Evolutionary conservation across 2,797 vertebrate species (phyloP), one percentile per base, ranked within the genome.

Genomic region (Delichon dasypus): DNA sequence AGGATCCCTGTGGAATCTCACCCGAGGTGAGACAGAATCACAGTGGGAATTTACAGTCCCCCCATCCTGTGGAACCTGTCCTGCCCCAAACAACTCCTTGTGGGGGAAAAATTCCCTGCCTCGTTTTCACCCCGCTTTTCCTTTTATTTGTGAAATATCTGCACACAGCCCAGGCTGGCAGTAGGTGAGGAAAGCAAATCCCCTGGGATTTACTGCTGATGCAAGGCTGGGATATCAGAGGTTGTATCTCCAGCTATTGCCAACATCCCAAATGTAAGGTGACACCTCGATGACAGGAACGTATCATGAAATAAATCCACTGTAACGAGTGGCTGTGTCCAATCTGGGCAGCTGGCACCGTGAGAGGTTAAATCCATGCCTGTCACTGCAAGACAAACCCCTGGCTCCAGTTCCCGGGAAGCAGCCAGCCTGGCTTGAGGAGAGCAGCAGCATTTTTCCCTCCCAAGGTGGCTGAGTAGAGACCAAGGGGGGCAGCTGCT

Each of bases 81-180:
- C 25, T 10, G 47, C 67, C 34, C 55, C 21, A 22, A 67, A 61
- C 62, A 78, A 4, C 48, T 54, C 40, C 42, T 11, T 18, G 9
- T 14, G 19, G 16, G 4, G 16, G 2, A 2, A 7, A 15, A 58
- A 14, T 12, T 25, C 51, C 62, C 45, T 20, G 27, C 25, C 26
- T 53, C 0, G 0, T 38, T 34, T 12, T 34, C 55, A 50, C 2
- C 26, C 9, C 13, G 6, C 4, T 22, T 13, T 8, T 6, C 30
- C 40, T 27, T 11, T 17, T 27, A 11, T 45, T 36, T 27, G 57
- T 30, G 48, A 67, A 61, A 30, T 20, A 9, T 19, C 36, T n/a
- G 25, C 51, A 25, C 5, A 1, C 13, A 40, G 57, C 5, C 51
- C 34, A 42, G 48, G 15, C 72, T 27, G 58, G 25, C 32, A 72